Percentiles rank a stretch among this genome's conserved stretches.
phyloP scores from a whole-genome alignment of 2,888 invertebrate genomes.

The Tridacna crocea region DNA sequence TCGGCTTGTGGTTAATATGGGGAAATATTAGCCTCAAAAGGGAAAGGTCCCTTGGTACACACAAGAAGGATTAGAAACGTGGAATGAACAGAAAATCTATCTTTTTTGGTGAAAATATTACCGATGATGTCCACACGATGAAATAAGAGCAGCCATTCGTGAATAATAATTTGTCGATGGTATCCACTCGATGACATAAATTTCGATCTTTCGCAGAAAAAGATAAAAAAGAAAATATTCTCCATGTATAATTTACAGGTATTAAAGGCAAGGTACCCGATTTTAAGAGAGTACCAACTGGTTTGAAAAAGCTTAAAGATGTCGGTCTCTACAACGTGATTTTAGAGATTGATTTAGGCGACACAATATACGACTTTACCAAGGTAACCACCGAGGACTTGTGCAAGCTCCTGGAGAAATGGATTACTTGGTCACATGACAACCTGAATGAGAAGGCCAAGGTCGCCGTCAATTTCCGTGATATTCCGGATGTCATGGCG shows the following conservation, averaged over 20 bases:
- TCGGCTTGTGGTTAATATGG: too few species aligned
- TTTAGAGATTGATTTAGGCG: slow-evolving; percentile 35
- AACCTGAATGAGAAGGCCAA: slow-evolving; percentile 33
- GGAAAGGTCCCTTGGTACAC: too few species aligned
- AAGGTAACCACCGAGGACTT: slow-evolving; percentile 25
- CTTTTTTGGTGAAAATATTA: too few species aligned
- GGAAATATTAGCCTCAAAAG: too few species aligned
- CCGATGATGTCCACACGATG: too few species aligned
- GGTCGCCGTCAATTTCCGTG: slow-evolving; percentile 39
- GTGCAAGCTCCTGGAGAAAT: slow-evolving; percentile 31
- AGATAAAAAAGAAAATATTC: too few species aligned
- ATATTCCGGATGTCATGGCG: slow-evolving; percentile 45
- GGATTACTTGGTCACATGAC: slow-evolving; percentile 25
- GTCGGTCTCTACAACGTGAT: slow-evolving; percentile 31
- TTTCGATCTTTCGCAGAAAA: too few species aligned
- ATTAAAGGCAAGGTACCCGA: slow-evolving; percentile 26
- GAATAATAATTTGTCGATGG: too few species aligned
- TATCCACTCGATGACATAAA: too few species aligned
- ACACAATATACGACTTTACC: slow-evolving; percentile 32
- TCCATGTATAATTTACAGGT: background rate
- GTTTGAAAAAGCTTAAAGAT: background rate
- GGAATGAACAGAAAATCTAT: too few species aligned
- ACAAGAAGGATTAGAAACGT: too few species aligned
- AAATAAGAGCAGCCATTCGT: too few species aligned
- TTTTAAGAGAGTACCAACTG: slow-evolving; percentile 10